Evolutionary conservation across 2,797 vertebrate genomes (phyloP).

Genomic region (Enteromius thamalakanensis): DNA sequence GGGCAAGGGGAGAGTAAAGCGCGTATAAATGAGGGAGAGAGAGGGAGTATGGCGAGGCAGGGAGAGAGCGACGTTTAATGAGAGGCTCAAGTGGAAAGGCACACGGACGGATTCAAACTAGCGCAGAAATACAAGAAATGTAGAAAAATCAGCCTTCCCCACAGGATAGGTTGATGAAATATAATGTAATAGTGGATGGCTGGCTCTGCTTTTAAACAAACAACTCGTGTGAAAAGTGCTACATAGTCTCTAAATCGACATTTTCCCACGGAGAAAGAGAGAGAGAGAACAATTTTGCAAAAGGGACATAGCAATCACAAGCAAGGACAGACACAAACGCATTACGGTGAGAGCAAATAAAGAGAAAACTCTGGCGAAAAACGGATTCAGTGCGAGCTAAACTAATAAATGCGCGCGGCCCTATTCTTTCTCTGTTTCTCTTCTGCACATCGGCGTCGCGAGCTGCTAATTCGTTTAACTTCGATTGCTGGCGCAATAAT

Average conservation of each 20-base stretch:
- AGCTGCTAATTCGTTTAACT: slow-evolving; percentile 78
- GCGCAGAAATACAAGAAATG: slow-evolving; percentile 53
- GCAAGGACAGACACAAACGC: slow-evolving; percentile 68
- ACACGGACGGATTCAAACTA: slow-evolving; percentile 71
- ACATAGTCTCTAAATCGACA: slow-evolving; percentile 62
- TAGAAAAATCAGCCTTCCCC: slow-evolving; percentile 63
- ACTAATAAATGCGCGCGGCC: slow-evolving; percentile 79
- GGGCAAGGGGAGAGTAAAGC: slow-evolving; percentile 82
- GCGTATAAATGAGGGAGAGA: slow-evolving; percentile 63
- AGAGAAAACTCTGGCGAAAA: slow-evolving; percentile 72
- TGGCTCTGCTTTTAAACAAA: slow-evolving; percentile 60
- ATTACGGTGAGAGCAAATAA: slow-evolving; percentile 78
- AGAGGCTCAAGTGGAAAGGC: slow-evolving; percentile 74
- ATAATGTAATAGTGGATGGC: slow-evolving; percentile 69
- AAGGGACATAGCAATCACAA: slow-evolving; percentile 59
- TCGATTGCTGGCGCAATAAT: slow-evolving; percentile 79
- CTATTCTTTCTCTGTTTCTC: slow-evolving; percentile 73
- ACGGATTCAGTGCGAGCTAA: slow-evolving; percentile 73
- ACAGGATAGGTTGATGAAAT: slow-evolving; percentile 81
- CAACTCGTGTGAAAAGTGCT: slow-evolving; percentile 37
- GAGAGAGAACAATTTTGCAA: slow-evolving; percentile 50
- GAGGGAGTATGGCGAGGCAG: slow-evolving; percentile 64
- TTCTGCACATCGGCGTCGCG: slow-evolving; percentile 67
- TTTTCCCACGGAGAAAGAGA: slow-evolving; percentile 56
- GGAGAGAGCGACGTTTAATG: slow-evolving; percentile 75